Conservation (phyloP, 2,797 vertebrate species). For the Cacajao melanocephalus region DNA sequence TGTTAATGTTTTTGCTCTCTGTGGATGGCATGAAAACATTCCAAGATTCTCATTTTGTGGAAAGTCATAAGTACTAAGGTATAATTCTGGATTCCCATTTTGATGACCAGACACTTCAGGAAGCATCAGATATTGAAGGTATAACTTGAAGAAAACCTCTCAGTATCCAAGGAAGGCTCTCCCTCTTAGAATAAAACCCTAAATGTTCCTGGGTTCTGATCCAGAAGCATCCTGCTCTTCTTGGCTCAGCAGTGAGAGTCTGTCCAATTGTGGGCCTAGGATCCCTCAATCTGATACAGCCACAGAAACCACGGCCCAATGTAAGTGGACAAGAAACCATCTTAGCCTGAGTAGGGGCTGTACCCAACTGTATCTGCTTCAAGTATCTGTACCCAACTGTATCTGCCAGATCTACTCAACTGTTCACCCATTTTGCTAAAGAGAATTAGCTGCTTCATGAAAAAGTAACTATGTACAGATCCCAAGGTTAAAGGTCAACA, state of each 20-base stretch:
- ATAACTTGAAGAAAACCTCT: background rate
- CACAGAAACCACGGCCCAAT: rapidly evolving
- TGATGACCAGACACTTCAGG: background rate
- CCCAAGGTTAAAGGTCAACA: background rate
- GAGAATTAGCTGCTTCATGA: background rate
- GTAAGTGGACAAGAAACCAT: background rate
- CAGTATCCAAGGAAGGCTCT: background rate
- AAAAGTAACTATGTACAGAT: background rate
- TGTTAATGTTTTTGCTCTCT: background rate
- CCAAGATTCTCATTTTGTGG: background rate
- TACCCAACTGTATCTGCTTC: background rate
- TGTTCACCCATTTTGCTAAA: background rate
- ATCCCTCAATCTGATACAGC: background rate
- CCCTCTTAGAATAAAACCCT: background rate
- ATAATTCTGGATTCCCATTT: background rate
- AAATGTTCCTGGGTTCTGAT: background rate
- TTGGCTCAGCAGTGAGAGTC: background rate
- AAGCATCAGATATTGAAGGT: background rate
- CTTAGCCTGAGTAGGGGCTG: background rate
- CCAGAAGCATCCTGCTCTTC: background rate
- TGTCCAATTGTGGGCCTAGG: background rate
- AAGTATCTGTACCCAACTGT: too few relatives aligned
- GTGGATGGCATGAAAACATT: background rate
- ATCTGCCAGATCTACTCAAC: background rate
- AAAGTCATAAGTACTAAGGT: background rate